Evolutionary conservation across 2,797 vertebrate genomes (phyloP).

Genomic region (Novumbra hubbsi): DNA sequence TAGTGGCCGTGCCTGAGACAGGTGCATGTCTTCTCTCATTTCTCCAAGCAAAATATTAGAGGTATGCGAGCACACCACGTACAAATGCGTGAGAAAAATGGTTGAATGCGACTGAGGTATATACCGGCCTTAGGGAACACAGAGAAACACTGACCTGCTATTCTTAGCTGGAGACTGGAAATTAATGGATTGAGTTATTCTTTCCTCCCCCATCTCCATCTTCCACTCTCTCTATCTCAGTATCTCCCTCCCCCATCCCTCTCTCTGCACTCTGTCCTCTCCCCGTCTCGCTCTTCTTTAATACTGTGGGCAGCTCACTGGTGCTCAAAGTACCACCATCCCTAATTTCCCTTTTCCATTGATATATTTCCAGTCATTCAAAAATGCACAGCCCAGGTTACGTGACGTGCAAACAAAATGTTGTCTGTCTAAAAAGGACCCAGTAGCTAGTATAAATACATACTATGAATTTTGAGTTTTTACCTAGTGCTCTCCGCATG

Average conservation of each 20-base stretch:
- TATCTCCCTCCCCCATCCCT: conserved; percentile 31
- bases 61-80: too few species aligned
- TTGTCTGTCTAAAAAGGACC: not conserved
- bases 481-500: not conserved
- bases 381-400: not conserved
- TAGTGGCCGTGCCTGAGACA: too few species aligned
- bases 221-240: conserved; percentile 21
- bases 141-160: conserved; percentile 58
- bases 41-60: too few species aligned
- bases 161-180: conserved; percentile 76
- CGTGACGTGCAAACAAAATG: not conserved
- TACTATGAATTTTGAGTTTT: not conserved
- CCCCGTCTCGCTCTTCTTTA: conserved; percentile 1
- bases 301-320: conserved; percentile 30
- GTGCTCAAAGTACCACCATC: conserved; percentile 50
- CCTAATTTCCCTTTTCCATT: not conserved
- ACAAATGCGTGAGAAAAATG: too few species aligned
- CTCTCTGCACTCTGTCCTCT: not conserved
- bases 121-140: conserved; percentile 43
- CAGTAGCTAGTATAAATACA: not conserved
- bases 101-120: too few species aligned
- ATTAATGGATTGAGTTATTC: conserved; percentile 69
- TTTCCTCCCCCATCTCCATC: conserved; percentile 21
- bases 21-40: too few species aligned
- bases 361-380: not conserved